A percentile compares a stretch with the other conserved stretches of the same genome.
These are phyloP conservation scores for Rallus limicola DNA, from an alignment of 2,113 vertebrate species.

Conservation along the genomic window DNA sequence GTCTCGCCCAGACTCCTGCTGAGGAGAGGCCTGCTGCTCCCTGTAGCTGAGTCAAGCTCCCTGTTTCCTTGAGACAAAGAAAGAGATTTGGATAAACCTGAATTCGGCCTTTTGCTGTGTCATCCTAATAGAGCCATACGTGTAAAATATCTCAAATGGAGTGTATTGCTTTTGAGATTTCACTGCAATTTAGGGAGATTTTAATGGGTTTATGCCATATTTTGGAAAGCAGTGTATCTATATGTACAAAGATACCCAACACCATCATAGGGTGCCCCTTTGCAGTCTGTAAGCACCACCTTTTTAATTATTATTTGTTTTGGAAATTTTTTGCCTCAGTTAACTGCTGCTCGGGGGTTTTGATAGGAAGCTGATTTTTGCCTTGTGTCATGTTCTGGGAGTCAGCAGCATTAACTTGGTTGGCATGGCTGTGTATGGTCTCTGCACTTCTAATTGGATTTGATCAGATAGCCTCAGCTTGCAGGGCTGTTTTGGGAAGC, in stretches of 20 bases:
- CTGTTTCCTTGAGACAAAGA: neutral
- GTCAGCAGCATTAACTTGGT: neutral
- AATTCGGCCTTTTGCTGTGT: neutral
- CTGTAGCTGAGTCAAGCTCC: neutral
- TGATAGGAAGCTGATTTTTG: neutral
- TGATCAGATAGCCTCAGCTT: neutral
- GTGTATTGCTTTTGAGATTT: neutral
- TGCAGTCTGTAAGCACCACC: neutral
- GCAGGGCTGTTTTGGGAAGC: neutral
- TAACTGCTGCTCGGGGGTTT: neutral
- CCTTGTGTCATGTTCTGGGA: neutral
- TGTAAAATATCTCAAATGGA: no score
- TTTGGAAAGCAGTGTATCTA: rapidly evolving
- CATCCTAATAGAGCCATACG: neutral
- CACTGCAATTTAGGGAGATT: neutral
- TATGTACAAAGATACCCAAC: rapidly evolving
- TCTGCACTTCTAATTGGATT: neutral
- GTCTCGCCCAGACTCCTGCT: rapidly evolving
- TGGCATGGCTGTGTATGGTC: neutral
- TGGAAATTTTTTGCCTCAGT: neutral
- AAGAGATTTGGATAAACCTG: neutral
- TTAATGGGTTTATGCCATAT: rapidly evolving
- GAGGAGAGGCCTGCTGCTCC: neutral
- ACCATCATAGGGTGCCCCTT: rapidly evolving
- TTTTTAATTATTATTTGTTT: neutral